A percentile compares a stretch with the other conserved stretches of the same genome.
Evolutionary conservation across 2,113 vertebrate genomes (phyloP).

Genomic region (Stercorarius parasiticus): DNA sequence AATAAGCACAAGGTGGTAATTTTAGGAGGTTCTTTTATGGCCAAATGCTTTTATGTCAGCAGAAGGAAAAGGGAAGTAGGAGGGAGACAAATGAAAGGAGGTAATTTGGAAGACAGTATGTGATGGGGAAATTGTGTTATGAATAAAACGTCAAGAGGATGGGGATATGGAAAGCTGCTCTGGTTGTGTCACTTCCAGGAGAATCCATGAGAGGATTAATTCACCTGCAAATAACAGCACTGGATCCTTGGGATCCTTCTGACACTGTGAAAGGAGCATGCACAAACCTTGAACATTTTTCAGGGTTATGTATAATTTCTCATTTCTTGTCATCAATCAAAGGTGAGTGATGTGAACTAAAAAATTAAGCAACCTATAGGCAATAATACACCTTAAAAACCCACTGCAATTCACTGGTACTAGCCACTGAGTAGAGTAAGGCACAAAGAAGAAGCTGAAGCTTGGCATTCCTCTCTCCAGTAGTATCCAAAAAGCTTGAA

Average conservation of each 20-base stretch:
- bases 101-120: not conserved
- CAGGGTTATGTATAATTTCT: not conserved
- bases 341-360: not conserved
- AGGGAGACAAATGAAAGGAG: not conserved
- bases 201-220: not conserved
- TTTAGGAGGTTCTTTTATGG: not conserved
- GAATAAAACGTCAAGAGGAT: not conserved
- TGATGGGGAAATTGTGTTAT: not conserved
- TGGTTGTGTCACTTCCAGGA: not conserved
- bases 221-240: not conserved
- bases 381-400: not conserved
- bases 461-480: not conserved
- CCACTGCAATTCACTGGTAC: not conserved
- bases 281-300: not conserved
- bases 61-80: not conserved
- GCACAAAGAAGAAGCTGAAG: not conserved
- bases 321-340: not conserved
- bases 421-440: not conserved
- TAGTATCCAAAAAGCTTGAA: not conserved
- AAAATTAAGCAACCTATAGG: not conserved
- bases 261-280: not conserved
- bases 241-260: not conserved
- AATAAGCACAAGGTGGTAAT: not conserved
- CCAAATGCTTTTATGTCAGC: not conserved
- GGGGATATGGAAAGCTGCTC: not conserved